A percentile compares a stretch with the other conserved stretches of the same genome.
Evolutionary conservation across 2,797 vertebrate species (phyloP).

Genomic region (Petrocephalus schoutedeni): DNA sequence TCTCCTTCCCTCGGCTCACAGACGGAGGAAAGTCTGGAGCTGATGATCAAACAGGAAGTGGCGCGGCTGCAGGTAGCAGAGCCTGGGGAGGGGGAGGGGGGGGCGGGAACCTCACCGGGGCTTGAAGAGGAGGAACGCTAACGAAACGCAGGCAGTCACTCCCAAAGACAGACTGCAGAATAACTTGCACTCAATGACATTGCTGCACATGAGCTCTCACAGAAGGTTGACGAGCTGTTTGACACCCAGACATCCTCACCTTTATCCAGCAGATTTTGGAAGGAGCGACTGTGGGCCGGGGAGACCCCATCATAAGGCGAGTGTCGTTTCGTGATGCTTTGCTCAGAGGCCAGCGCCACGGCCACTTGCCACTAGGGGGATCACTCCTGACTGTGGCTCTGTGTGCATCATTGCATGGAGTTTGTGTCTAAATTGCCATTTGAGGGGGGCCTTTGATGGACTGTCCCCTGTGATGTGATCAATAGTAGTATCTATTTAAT

Average conservation of each 20-base stretch:
- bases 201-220: background rate
- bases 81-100: slow-evolving; percentile 31
- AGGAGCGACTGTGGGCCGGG: background rate
- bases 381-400: background rate
- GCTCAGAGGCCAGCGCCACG: background rate
- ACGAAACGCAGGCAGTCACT: background rate
- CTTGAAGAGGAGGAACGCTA: background rate
- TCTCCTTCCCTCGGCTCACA: slow-evolving; percentile 65
- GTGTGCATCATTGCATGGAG: background rate
- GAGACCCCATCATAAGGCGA: background rate
- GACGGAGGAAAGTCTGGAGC: slow-evolving; percentile 81
- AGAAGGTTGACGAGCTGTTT: background rate
- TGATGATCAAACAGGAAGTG: slow-evolving; percentile 78
- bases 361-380: background rate
- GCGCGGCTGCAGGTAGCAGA: slow-evolving; percentile 58
- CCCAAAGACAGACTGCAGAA: background rate
- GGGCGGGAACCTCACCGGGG: background rate
- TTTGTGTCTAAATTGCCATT: background rate
- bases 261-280: background rate
- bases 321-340: background rate
- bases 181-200: background rate
- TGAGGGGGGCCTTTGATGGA: background rate
- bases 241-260: background rate
- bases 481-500: background rate
- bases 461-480: background rate